Base-by-base conservation (phyloP, 2,888 invertebrate genomes). In the Buathra laborator region DNA sequence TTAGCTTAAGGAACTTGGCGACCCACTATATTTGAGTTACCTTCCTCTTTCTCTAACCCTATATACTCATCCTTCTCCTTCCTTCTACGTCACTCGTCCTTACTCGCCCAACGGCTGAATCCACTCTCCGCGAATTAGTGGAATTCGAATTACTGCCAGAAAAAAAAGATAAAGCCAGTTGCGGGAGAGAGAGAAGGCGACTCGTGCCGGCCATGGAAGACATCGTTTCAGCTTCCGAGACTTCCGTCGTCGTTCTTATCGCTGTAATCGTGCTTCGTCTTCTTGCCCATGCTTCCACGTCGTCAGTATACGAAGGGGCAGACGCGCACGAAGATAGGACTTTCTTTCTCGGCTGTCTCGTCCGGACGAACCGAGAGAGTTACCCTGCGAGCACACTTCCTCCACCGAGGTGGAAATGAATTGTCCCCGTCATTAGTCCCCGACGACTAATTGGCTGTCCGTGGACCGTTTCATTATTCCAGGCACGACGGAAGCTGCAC, bases 391-490 rank as follows among this genome's bases (percentile, higher is more conserved):
- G 67, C 70, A 75, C 82, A 75, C 82, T 86, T 76, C 82, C 84
- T 79, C 71, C 71, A 66, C 66, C 70, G 84, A 84, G 81, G 83
- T 87, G 79, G 79, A 85, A 85, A 85, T 80, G 82, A 86, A 85
- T 86, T 83, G 79, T 85, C 76, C 84, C 77, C 81, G 77, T 86
- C 85, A 86, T 85, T 83, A 86, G 86, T 86, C 79, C 82, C 85
- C 79, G 79, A 82, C 83, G 85, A 79, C 84, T 86, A 87, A 87
- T 87, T 87, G 85, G 86, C 81, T 85, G 83, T 82, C 86, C 85
- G 79, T 83, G 81, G 85, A 81, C 76, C 81, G 74, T 86, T 86
- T 87, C 81, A 85, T 86, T 82, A 87, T 86, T 84, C 85, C 74
- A 66, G 71, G 80, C 87, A 87, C 86, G 84, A 71, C 48, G 78